phyloP scores from a whole-genome alignment of 2,888 invertebrate genomes.

The Brassicogethes aeneus region DNA sequence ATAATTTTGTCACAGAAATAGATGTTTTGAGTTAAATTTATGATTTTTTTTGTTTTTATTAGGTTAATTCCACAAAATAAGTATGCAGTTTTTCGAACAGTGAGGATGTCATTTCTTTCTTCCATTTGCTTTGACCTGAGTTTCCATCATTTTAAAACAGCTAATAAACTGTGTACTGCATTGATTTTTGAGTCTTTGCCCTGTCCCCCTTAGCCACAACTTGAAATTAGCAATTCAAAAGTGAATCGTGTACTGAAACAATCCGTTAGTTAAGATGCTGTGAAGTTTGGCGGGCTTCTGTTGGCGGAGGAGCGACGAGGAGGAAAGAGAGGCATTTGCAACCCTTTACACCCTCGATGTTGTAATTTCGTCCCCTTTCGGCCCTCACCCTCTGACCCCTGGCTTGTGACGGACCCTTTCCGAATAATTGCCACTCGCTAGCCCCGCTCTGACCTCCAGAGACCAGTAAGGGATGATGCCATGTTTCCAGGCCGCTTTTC shows the following conservation, averaged over 20 bases:
- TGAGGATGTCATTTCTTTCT: too few relatives aligned
- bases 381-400: slow-evolving; percentile 11
- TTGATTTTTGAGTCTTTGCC: too few relatives aligned
- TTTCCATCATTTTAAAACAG: too few relatives aligned
- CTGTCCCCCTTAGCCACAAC: too few relatives aligned
- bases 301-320: slow-evolving; percentile 11
- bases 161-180: too few relatives aligned
- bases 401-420: slow-evolving; percentile 29
- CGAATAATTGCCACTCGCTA: slow-evolving; percentile 35
- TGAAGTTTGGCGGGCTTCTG: slow-evolving; percentile 2
- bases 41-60: too few relatives aligned
- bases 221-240: slow-evolving; percentile 9
- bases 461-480: slow-evolving; percentile 35
- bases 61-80: too few relatives aligned
- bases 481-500: slow-evolving; percentile 10
- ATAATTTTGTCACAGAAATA: too few relatives aligned
- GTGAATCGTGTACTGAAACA: slow-evolving; percentile 13
- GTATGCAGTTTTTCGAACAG: too few relatives aligned
- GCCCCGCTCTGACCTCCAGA: slow-evolving; percentile 37
- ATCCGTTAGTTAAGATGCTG: slow-evolving; percentile 18
- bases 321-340: slow-evolving; percentile 18
- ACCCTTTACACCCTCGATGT: slow-evolving; percentile 27
- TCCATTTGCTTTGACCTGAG: too few relatives aligned
- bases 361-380: slow-evolving; percentile 24
- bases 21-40: too few relatives aligned